Conservation (phyloP, 1,140 invertebrate genomes). For the Tenebrio molitor region DNA sequence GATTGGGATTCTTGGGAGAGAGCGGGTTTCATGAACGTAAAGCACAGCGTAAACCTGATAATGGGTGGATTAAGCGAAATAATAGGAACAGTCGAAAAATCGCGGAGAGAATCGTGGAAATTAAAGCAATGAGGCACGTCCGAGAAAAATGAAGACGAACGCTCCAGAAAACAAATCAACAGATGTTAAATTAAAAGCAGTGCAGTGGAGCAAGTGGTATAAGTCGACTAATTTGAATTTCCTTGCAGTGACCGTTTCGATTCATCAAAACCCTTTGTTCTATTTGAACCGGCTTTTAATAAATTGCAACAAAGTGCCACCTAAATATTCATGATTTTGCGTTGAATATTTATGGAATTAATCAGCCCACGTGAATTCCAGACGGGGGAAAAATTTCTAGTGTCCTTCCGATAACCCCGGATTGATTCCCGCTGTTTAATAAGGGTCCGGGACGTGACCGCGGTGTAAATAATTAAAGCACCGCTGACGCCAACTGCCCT, state of each 20-base stretch:
- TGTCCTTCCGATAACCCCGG: neutral
- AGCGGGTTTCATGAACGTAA: neutral
- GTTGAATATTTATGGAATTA: neutral
- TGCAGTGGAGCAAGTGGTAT: too few species aligned
- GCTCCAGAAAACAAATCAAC: neutral
- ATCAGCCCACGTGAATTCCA: neutral
- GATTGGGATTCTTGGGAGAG: too few species aligned
- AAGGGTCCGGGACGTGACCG: neutral
- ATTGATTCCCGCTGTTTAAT: neutral
- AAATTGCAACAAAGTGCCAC: constrained; percentile 1
- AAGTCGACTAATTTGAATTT: neutral
- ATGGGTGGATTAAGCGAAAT: neutral
- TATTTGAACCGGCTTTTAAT: neutral
- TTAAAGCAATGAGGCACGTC: neutral
- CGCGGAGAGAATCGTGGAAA: neutral
- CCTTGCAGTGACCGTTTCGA: neutral
- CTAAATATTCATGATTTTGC: neutral
- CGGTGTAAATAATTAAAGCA: neutral
- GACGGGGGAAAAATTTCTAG: neutral
- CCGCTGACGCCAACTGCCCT: neutral
- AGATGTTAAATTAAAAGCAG: neutral
- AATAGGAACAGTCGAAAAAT: neutral
- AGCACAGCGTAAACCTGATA: neutral
- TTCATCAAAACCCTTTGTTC: neutral
- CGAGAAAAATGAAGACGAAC: neutral